phyloP scores from a whole-genome alignment of 2,888 invertebrate species.

The Thyatira batis region DNA sequence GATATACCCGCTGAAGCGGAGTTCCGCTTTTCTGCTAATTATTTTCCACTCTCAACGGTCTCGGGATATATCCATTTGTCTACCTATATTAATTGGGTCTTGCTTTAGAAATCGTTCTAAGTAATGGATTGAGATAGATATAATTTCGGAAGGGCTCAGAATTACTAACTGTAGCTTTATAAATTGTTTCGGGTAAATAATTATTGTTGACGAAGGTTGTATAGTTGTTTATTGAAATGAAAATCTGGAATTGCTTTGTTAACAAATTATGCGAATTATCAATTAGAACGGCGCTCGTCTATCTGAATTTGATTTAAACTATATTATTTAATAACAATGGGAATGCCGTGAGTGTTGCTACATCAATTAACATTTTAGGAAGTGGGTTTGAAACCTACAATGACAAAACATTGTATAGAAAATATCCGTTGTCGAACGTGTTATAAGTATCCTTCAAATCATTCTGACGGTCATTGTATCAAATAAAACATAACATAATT shows the following conservation, averaged over 20 bases:
- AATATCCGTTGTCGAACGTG: no score
- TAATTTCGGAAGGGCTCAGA: not conserved
- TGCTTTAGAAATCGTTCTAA: conserved; percentile 12
- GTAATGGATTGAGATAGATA: conserved; percentile 10
- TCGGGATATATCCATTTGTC: conserved; percentile 12
- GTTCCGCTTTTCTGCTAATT: conserved; percentile 15
- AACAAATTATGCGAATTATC: not conserved
- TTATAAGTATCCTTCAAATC: no score
- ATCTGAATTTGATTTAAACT: not conserved
- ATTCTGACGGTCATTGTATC: no score
- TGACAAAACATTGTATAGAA: no score
- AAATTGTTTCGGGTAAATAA: not conserved
- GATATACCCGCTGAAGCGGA: conserved; percentile 1
- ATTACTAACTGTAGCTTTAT: not conserved
- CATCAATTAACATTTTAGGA: no score
- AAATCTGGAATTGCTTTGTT: not conserved
- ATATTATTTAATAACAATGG: no score
- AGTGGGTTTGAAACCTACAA: no score
- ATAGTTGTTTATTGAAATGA: not conserved
- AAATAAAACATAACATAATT: no score
- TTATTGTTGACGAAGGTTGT: not conserved
- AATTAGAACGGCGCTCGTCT: not conserved
- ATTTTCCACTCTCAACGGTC: conserved; percentile 18
- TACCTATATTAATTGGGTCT: conserved; percentile 14
- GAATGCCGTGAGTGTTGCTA: no score